Base-by-base conservation (phyloP, 2,797 vertebrate genomes). In the Emydoidea blandingii region DNA sequence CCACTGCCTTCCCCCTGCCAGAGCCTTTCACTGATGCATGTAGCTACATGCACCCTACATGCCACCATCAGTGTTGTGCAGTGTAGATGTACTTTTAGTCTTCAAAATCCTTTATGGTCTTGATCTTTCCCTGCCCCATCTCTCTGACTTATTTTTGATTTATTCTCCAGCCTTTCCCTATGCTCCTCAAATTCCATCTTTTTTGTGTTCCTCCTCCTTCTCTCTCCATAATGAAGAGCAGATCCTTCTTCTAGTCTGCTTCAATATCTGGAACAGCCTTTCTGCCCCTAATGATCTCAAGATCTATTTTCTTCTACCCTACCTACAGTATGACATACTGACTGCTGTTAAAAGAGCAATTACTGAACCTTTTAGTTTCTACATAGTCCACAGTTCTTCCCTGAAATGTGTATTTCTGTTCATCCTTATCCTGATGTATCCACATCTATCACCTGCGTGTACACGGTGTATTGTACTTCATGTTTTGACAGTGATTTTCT, bases 81-180 rank as follows among this genome's bases (percentile, higher is more conserved):
- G 34, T 68, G n/a, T 37, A 37, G 65, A 68, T 21, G 31, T 68
- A 37, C 19, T 5, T 11, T 68, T 68, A 1, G 27, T 90, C 83
- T 91, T 88, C 41, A 88, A 56, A 92, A 25, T 87, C 19, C 54
- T 88, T 88, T 14, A 89, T 25, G n/a, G 25, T 65, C 44, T 80
- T 92, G 57, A 79, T 12, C n/a, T 37, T 68, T 88, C 21, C 6
- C 1, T 37, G 34, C 3, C 81, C 81, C 4, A 85, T 88, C 0
- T 0, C 41, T 83, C 90, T 84, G 44, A 57, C 86, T 90, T 92
- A 88, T 79, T 72, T 12, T 4, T 1, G 0, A 5, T 68, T 92
- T 90, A 49, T 8, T 91, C n/a, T 87, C 68, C 74, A 78, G 12
- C 25, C 41, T 92, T 93, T 90, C 62, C 81, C 15, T 4, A 3